phyloP scores from a whole-genome alignment of 2,797 vertebrate species.

The Lagodon rhomboides region DNA sequence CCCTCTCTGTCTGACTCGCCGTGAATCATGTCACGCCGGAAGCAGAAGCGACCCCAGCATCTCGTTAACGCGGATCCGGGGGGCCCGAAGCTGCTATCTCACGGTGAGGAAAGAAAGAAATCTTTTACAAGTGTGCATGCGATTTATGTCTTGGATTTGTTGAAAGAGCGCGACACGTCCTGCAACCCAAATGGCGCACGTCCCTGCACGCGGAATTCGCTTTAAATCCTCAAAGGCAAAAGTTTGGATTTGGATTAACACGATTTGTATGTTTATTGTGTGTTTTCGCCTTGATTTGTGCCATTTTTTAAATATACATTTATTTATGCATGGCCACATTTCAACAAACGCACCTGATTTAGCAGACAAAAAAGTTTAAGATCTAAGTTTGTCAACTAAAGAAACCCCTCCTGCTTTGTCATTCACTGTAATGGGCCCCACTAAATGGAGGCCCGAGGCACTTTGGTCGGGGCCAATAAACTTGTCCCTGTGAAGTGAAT shows the following conservation, averaged over 20 bases:
- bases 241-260: not conserved
- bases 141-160: not conserved
- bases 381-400: slow-evolving; percentile 43
- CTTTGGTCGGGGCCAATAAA: slow-evolving; percentile 70
- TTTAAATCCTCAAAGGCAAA: not conserved
- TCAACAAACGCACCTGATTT: slow-evolving; percentile 45
- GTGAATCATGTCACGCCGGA: slow-evolving; percentile 92
- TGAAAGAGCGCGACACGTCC: not conserved
- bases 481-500: slow-evolving; percentile 75
- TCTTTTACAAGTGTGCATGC: slow-evolving; percentile 26
- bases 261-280: not conserved
- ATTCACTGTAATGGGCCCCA: slow-evolving; percentile 50
- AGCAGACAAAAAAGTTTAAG: slow-evolving; percentile 30
- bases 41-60: slow-evolving; percentile 90
- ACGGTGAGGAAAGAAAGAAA: slow-evolving; percentile 82
- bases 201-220: not conserved
- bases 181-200: slow-evolving; percentile 2
- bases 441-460: slow-evolving; percentile 52
- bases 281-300: not conserved
- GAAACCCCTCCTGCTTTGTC: slow-evolving; percentile 42
- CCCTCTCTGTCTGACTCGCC: slow-evolving; percentile 78
- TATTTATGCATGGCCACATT: slow-evolving; percentile 22
- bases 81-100: slow-evolving; percentile 82
- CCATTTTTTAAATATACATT: not conserved
- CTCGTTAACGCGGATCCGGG: slow-evolving; percentile 88